Percentiles rank a stretch among this genome's conserved stretches.
These are phyloP conservation scores for Microhierax caerulescens DNA, from an alignment of 2,797 vertebrate genomes.

Conservation along the genomic window DNA sequence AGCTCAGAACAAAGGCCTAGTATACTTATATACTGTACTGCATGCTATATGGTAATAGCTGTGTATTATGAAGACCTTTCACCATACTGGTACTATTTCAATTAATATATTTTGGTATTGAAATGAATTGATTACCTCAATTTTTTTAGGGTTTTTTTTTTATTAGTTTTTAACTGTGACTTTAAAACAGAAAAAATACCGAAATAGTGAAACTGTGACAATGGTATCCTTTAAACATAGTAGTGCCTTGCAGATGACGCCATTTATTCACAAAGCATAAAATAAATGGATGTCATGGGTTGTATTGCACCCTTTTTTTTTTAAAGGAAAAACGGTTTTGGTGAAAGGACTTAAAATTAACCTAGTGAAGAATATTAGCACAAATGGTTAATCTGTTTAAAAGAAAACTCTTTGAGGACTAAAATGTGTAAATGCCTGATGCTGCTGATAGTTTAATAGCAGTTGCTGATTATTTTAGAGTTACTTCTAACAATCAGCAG, in stretches of 20 bases:
- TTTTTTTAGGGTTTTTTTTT: not conserved
- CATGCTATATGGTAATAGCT: slow-evolving; percentile 63
- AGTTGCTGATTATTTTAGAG: slow-evolving; percentile 37
- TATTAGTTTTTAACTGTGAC: slow-evolving; percentile 83
- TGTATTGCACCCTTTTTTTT: slow-evolving; percentile 16
- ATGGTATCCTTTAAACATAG: slow-evolving; percentile 63
- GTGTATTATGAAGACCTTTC: slow-evolving; percentile 84
- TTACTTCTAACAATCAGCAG: slow-evolving; percentile 8
- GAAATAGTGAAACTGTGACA: slow-evolving; percentile 73
- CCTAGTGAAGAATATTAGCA: slow-evolving; percentile 68
- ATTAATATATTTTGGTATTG: slow-evolving; percentile 61
- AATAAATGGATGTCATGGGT: slow-evolving; percentile 65
- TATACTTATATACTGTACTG: slow-evolving; percentile 51
- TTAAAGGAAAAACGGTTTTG: slow-evolving; percentile 79
- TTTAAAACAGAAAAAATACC: slow-evolving; percentile 32
- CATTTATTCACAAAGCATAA: not conserved
- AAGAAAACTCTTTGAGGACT: slow-evolving; percentile 78
- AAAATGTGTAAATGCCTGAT: slow-evolving; percentile 34
- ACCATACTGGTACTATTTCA: slow-evolving; percentile 85
- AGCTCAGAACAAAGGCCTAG: slow-evolving; percentile 40
- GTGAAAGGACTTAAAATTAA: slow-evolving; percentile 88
- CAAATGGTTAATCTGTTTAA: slow-evolving; percentile 46
- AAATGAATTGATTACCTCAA: slow-evolving; percentile 84
- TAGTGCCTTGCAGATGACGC: slow-evolving; percentile 82
- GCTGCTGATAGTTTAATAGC: slow-evolving; percentile 25